Conservation (phyloP, 2,797 vertebrate genomes). For the Glyptemys insculpta region DNA sequence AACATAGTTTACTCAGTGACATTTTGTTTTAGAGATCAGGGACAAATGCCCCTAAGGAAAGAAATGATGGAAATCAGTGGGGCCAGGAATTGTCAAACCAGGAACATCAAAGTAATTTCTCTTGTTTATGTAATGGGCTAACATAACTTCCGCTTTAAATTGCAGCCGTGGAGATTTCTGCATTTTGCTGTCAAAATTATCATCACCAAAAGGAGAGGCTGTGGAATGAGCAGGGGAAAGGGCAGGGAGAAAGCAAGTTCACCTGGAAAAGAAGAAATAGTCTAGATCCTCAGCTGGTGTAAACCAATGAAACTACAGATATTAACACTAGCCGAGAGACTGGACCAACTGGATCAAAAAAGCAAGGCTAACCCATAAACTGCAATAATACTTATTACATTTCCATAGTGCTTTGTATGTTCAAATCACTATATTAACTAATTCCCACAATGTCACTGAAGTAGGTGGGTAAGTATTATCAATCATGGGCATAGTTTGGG, state of each 20-base stretch:
- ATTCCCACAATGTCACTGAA: neutral
- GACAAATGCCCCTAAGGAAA: constrained; percentile 59
- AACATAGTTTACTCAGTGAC: constrained; percentile 53
- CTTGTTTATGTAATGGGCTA: constrained; percentile 26
- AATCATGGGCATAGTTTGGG: neutral
- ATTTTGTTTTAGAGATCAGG: constrained; percentile 63
- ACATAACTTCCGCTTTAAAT: constrained; percentile 28
- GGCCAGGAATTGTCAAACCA: constrained; percentile 42
- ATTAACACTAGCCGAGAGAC: neutral
- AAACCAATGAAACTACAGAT: neutral
- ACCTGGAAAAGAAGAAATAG: neutral
- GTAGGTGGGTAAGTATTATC: neutral
- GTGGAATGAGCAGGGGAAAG: neutral
- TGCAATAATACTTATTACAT: neutral
- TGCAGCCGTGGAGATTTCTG: constrained; percentile 10
- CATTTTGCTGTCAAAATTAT: neutral
- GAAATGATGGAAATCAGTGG: constrained; percentile 41
- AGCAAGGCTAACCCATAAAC: neutral
- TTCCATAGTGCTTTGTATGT: neutral
- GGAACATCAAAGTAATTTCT: constrained; percentile 42
- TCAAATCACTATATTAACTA: neutral
- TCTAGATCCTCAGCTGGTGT: neutral
- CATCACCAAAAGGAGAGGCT: neutral
- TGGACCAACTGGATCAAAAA: neutral
- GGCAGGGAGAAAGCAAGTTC: neutral